Evolutionary conservation across 2,888 invertebrate species (phyloP).

Genomic region (Agrochola lychnidis): DNA sequence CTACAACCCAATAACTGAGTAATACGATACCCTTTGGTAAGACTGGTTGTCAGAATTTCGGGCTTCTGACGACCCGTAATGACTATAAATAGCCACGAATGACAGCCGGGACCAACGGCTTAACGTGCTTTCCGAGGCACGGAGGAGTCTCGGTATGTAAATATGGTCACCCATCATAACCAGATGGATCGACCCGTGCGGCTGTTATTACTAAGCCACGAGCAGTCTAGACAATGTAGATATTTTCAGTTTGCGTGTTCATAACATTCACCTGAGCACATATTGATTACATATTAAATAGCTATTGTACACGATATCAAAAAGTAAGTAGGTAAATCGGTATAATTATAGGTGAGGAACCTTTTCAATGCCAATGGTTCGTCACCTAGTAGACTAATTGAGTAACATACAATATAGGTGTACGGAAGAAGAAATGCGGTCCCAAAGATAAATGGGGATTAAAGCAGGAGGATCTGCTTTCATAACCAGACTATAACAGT

Average conservation of each 20-base stretch:
- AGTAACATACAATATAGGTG: background rate
- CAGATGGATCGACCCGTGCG: no score
- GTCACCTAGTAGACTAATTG: background rate
- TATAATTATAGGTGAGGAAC: background rate
- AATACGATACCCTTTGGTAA: no score
- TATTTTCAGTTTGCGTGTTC: no score
- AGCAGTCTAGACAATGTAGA: background rate
- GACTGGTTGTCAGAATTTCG: no score
- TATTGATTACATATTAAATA: background rate
- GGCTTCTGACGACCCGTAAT: no score
- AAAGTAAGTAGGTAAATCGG: background rate
- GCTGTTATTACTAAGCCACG: no score
- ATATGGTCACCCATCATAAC: no score
- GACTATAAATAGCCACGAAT: no score
- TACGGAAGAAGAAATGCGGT: background rate
- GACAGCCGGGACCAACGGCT: no score
- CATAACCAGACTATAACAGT: background rate
- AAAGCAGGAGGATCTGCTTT: background rate
- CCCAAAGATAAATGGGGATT: background rate
- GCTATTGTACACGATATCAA: constrained; percentile 3
- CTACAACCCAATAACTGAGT: no score
- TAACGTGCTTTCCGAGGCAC: no score
- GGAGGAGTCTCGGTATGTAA: no score
- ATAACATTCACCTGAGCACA: background rate
- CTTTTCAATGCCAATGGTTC: background rate